These are phyloP conservation scores for Melikaiella ostensackeni DNA, from an alignment of 2,888 invertebrate species.

Conservation along the genomic window DNA sequence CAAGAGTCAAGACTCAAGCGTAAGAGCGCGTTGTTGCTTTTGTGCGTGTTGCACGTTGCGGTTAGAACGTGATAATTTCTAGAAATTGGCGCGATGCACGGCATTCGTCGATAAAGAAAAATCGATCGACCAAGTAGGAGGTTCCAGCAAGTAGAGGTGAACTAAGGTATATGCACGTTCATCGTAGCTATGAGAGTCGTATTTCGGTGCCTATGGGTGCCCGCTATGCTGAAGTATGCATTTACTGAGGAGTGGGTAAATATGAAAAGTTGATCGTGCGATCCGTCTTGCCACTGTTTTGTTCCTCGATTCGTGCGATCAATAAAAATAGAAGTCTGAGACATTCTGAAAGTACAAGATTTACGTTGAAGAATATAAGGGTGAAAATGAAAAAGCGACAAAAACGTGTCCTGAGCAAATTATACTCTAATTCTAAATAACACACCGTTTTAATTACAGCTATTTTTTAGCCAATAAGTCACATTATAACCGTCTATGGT, in stretches of 20 bases:
- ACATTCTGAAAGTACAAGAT: not conserved
- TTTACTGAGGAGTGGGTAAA: conserved; percentile 68
- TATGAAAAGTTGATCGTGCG: conserved; percentile 46
- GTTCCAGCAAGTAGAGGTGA: conserved; percentile 41
- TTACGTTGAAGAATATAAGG: not conserved
- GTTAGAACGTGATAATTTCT: conserved; percentile 70
- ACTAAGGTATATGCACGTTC: conserved; percentile 36
- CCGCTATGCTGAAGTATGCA: conserved; percentile 62
- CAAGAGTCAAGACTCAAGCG: conserved; percentile 38
- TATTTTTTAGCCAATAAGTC: no score
- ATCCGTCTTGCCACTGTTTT: conserved; percentile 1
- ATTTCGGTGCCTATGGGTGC: conserved; percentile 43
- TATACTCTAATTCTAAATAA: no score
- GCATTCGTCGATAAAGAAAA: conserved; percentile 67
- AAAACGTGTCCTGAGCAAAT: no score
- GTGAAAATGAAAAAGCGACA: no score
- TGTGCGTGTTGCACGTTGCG: conserved; percentile 58
- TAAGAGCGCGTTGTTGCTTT: conserved; percentile 44
- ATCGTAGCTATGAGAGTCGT: conserved; percentile 46
- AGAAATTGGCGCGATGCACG: conserved; percentile 71
- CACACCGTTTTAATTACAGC: no score
- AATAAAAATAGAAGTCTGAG: not conserved
- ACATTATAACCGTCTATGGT: no score
- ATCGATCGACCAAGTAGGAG: conserved; percentile 57
- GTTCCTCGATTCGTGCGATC: not conserved